Evolutionary conservation across 2,797 vertebrate species (phyloP).

Genomic region (Amniataba percoides): DNA sequence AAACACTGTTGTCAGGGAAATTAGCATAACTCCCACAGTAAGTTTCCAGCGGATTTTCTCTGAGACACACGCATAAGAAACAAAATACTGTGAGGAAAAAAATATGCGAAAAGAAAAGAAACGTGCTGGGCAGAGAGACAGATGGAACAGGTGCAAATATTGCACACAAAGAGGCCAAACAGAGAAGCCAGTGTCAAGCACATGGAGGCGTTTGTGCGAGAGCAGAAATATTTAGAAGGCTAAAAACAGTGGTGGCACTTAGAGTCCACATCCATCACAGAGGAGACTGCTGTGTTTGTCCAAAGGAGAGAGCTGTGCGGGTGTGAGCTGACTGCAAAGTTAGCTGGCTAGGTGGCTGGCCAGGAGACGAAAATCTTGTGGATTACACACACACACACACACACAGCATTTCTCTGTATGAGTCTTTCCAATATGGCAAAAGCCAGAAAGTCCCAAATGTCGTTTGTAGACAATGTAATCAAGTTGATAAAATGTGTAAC

Average conservation of each 20-base stretch:
- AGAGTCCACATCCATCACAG: constrained; percentile 82
- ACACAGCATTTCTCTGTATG: not conserved
- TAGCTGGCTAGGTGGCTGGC: constrained; percentile 58
- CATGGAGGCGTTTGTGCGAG: constrained; percentile 72
- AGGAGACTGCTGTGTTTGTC: constrained; percentile 85
- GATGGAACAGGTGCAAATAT: constrained; percentile 86
- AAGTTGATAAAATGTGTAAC: not conserved
- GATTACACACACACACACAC: constrained; percentile 16
- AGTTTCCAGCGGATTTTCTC: constrained; percentile 63
- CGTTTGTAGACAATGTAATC: constrained; percentile 16
- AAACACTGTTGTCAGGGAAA: constrained; percentile 68
- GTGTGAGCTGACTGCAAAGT: constrained; percentile 81
- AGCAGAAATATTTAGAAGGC: constrained; percentile 85
- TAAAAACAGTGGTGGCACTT: constrained; percentile 85
- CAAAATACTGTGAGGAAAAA: constrained; percentile 21
- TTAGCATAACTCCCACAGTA: constrained; percentile 67
- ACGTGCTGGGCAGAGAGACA: constrained; percentile 38
- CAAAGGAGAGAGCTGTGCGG: constrained; percentile 69
- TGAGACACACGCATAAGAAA: constrained; percentile 47
- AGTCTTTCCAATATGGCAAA: constrained; percentile 28
- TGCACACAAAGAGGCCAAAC: constrained; percentile 80
- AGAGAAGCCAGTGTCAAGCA: constrained; percentile 83
- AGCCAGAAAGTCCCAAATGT: constrained; percentile 8
- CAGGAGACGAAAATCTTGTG: constrained; percentile 55
- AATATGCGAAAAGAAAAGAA: constrained; percentile 25